Conservation (phyloP, 1,140 invertebrate genomes). For the Cotesia typhae region DNA sequence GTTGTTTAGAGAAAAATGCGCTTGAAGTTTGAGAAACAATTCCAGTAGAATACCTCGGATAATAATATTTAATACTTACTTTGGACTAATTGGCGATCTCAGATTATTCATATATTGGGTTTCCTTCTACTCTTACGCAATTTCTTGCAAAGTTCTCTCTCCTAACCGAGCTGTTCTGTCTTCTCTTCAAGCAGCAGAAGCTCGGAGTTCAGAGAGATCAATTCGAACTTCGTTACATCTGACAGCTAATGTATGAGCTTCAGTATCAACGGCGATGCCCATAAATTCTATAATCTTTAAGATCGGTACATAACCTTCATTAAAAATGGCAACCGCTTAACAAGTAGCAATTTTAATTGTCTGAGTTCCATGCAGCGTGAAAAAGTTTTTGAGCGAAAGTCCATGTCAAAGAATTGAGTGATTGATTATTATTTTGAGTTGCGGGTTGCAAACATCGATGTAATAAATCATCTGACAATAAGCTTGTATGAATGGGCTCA, state of each 20-base stretch:
- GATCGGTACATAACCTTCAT: conserved; percentile 34
- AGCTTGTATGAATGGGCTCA: not conserved
- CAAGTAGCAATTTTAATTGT: conserved; percentile 35
- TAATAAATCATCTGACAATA: conserved; percentile 2
- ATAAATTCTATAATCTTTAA: conserved; percentile 36
- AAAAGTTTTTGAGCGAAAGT: conserved; percentile 33
- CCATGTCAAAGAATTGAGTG: conserved; percentile 38
- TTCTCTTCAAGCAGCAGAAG: conserved; percentile 12
- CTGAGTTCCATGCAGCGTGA: conserved; percentile 19
- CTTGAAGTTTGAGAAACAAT: no score
- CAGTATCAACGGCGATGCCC: conserved; percentile 28
- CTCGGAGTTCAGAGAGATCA: conserved; percentile 20
- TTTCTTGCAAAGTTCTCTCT: not conserved
- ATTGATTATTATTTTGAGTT: conserved; percentile 39
- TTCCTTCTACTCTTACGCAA: conserved; percentile 11
- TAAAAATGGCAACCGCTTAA: conserved; percentile 33
- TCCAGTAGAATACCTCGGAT: no score
- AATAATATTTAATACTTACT: no score
- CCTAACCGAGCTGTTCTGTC: conserved; percentile 8
- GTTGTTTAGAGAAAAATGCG: conserved; percentile 1
- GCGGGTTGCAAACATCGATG: conserved; percentile 43
- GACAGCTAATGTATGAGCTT: not conserved
- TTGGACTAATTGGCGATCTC: no score
- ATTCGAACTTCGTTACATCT: not conserved
- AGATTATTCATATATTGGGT: not conserved